phyloP scores from a whole-genome alignment of 2,888 invertebrate species.

The Operophtera brumata region DNA sequence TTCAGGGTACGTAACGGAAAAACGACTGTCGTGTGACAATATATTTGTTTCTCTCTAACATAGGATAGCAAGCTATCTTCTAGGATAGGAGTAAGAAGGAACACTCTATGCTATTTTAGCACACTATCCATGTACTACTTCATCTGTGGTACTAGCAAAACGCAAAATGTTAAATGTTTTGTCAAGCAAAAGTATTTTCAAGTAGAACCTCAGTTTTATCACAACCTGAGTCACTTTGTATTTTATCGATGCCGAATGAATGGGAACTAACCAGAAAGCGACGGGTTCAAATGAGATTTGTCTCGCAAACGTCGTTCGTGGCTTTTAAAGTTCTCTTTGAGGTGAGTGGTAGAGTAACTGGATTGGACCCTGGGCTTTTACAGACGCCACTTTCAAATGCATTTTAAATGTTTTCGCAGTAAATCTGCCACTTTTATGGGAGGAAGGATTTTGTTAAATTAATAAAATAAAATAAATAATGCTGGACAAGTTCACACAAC shows the following conservation, averaged over 20 bases:
- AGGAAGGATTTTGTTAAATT: too few relatives aligned
- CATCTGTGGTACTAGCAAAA: too few relatives aligned
- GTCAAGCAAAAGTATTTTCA: slow-evolving; percentile 1
- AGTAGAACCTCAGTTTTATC: too few relatives aligned
- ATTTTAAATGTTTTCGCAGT: slow-evolving; percentile 5
- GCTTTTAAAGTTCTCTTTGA: slow-evolving; percentile 18
- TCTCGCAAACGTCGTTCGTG: slow-evolving; percentile 15
- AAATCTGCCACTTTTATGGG: background rate
- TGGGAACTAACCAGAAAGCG: slow-evolving; percentile 5
- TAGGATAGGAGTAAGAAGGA: too few relatives aligned
- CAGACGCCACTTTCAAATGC: slow-evolving; percentile 6
- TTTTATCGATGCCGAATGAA: slow-evolving; percentile 3
- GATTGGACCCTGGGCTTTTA: slow-evolving; percentile 4
- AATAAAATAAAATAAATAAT: too few relatives aligned
- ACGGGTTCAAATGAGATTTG: slow-evolving; percentile 28
- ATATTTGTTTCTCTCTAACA: too few relatives aligned
- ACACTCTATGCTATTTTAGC: too few relatives aligned
- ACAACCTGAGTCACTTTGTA: background rate
- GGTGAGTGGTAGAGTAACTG: slow-evolving; percentile 12
- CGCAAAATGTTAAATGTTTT: background rate
- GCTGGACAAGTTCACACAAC: too few relatives aligned
- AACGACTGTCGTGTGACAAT: too few relatives aligned
- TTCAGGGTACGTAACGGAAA: too few relatives aligned
- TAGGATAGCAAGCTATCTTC: too few relatives aligned
- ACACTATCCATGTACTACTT: too few relatives aligned